These are phyloP conservation scores for Shinisaurus crocodilurus DNA, from an alignment of 2,113 vertebrate species.

Conservation along the genomic window DNA sequence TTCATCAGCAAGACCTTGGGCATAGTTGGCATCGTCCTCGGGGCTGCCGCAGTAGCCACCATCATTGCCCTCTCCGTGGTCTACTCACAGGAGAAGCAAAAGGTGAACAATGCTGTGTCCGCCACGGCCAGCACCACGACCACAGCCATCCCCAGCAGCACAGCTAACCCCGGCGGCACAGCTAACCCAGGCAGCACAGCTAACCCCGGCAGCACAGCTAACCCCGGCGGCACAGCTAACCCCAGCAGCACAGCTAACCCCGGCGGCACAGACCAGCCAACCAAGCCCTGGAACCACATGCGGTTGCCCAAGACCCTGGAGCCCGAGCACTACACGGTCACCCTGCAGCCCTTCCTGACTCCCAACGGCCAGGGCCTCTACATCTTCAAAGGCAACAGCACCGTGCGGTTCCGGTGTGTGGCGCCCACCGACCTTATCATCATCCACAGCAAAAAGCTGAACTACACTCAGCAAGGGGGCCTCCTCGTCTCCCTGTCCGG, in stretches of 20 bases:
- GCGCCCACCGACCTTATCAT: conserved; percentile 83
- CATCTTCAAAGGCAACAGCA: conserved; percentile 84
- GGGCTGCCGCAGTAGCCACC: conserved; percentile 71
- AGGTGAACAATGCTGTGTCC: conserved; percentile 47
- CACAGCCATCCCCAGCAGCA: too few relatives aligned
- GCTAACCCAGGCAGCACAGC: too few relatives aligned
- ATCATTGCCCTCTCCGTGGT: conserved; percentile 87
- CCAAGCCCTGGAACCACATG: conserved; percentile 81
- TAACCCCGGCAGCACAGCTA: too few relatives aligned
- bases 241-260: rapidly evolving
- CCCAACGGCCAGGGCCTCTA: conserved; percentile 63
- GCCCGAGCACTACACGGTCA: conserved; percentile 81
- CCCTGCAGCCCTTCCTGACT: conserved; percentile 83
- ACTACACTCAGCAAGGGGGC: conserved; percentile 71
- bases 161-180: too few relatives aligned
- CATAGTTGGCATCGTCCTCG: conserved; percentile 76
- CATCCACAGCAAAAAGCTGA: conserved; percentile 91
- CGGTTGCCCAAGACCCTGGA: conserved; percentile 81
- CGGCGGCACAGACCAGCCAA: background rate
- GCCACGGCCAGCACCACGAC: background rate
- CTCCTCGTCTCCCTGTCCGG: conserved; percentile 47
- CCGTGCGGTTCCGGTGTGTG: conserved; percentile 80
- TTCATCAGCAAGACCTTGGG: conserved; percentile 85
- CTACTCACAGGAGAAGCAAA: conserved; percentile 82
- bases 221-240: too few relatives aligned